Evolutionary conservation across 2,888 invertebrate genomes (phyloP), one percentile per base, ranked within the genome.

Genomic region (Yponomeuta malinellus): DNA sequence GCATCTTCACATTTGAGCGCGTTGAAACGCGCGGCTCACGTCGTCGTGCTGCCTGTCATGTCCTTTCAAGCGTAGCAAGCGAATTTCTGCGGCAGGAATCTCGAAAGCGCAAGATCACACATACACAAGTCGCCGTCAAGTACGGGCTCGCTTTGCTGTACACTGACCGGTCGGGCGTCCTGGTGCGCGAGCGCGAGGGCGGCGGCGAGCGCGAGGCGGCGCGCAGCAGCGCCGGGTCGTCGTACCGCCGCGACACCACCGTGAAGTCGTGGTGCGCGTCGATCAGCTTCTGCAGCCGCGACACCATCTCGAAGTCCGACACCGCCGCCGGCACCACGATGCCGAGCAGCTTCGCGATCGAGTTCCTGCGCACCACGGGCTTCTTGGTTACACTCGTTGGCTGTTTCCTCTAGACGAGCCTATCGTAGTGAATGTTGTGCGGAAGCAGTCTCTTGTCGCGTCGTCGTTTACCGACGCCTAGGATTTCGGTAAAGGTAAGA

Each of bases 191-290:
- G 4, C 85, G 86, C 73, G 83, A 93, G 71, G 83, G 93, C 72
- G 84, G 93, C 77, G 85, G 93, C 68, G 92, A 94, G 73, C 89
- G 85, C 5, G 87, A 93, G 66, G 89, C 86, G 73, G 86, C 93
- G 9, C 85, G 85, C 79, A 90, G 85, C 74, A 89, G 84, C 70
- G 87, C 83, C 70, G 90, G 91, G 80, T 91, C 90, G 74, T 90
- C 85, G 77, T 90, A 91, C 1, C 97, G 94, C 8, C 96, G 93
- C 4, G 97, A 97, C 5, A 97, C 95, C 77, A 96, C 86, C 0
- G 97, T 96, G 83, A 97, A 97, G 88, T 97, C 97, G 78, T 97
- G 96, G 84, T 97, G 97, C 0, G 97, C 97, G 76, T 96, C 96
- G 70, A 97, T 96, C 76, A 97, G 89, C 83, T 97, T 97, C 85